These are phyloP conservation scores for Bradypus variegatus DNA, from an alignment of 2,797 vertebrate species.

Conservation along the genomic window DNA sequence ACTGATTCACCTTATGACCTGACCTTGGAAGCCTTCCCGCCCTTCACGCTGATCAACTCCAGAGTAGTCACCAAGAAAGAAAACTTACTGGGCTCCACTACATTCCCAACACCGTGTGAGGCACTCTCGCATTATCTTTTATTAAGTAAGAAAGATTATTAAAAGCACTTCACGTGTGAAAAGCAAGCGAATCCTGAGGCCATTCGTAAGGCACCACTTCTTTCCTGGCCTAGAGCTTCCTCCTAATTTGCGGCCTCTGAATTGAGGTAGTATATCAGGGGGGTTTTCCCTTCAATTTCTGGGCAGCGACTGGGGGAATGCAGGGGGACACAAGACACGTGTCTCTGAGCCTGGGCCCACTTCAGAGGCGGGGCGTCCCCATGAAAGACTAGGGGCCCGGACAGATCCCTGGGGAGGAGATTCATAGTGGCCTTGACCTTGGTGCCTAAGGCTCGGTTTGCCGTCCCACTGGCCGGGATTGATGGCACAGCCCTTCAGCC, in stretches of 20 bases:
- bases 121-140: not conserved
- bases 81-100: not conserved
- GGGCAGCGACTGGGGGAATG: not conserved
- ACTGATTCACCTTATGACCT: not conserved
- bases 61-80: not conserved
- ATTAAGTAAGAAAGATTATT: not conserved
- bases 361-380: not conserved
- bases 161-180: not conserved
- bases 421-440: slow-evolving; percentile 52
- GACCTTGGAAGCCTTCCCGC: slow-evolving; percentile 51
- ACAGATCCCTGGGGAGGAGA: not conserved
- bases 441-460: not conserved
- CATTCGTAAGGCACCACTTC: not conserved
- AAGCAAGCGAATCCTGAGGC: not conserved
- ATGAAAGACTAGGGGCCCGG: not conserved
- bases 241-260: not conserved
- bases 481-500: not conserved
- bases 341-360: not conserved
- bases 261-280: fast-evolving
- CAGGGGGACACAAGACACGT: not conserved
- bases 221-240: not conserved
- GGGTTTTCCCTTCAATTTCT: not conserved
- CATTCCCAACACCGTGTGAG: not conserved
- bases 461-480: not conserved
- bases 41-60: not conserved